Evolutionary conservation across 1,140 invertebrate species (phyloP), one percentile per base, ranked within the genome.

Genomic region (Brachionus manjavacas): DNA sequence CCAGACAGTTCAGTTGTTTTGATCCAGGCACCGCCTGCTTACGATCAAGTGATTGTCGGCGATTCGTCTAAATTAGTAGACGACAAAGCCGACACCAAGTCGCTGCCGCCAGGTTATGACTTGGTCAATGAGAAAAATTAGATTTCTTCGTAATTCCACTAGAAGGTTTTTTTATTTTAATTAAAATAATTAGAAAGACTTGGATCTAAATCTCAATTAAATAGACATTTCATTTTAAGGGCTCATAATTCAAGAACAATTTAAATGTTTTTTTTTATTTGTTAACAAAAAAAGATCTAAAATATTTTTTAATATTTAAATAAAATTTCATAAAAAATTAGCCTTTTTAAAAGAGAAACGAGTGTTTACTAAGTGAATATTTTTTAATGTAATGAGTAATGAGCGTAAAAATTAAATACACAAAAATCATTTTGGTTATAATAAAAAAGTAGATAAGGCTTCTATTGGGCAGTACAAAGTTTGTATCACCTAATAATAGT

Each of bases 21-120:
- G 25, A 60, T 81, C 25, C 35, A 64, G 25, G 79, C 79, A n/a
- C 79, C 79, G 25, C 79, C 79, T 28, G 79, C 79, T 43, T 81
- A 81, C 12, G 49, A 81, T 31, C 79, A 81, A 68, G 79, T 81
- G 9, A 72, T 72, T 16, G 68, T 72, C 14, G 68, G 68, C 39
- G 35, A 72, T 41, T 72, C 68, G n/a, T 41, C 68, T 20, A 72
- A 72, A 41, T 39, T 72, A 16, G 31, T 72, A 72, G 35, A 72
- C 12, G 68, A 72, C 20, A 72, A 72, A 16, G 35, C 31, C n/a
- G 68, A 72, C n/a, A 41, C 68, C 9, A 72, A 41, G n/a, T 72
- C 68, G 16, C 16, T 72, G 39, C 68, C 68, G 41, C 68, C 68
- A n/a, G 35, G 35, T 9, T 72, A 72, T 41, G 68, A 72, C 9